phyloP scores from a whole-genome alignment of 2,113 vertebrate genomes.

The Zosterops hypoxanthus region DNA sequence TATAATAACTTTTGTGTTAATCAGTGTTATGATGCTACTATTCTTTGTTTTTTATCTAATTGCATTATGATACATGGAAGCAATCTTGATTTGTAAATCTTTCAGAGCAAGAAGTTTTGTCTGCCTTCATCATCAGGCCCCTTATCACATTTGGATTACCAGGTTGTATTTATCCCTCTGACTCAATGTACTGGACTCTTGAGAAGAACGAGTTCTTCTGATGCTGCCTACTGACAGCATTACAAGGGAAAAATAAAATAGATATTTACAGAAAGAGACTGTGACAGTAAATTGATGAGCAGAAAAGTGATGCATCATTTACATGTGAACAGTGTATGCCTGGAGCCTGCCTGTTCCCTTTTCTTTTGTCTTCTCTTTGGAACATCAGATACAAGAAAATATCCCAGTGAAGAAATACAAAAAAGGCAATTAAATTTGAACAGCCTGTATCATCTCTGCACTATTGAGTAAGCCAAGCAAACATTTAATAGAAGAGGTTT shows the following conservation, averaged over 20 bases:
- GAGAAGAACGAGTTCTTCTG: not conserved
- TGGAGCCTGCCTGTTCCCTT: not conserved
- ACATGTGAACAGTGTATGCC: not conserved
- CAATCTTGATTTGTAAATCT: not conserved
- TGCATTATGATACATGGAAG: not conserved
- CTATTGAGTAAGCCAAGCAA: not conserved
- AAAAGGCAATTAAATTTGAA: constrained; percentile 6
- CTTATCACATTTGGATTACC: not conserved
- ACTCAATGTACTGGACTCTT: not conserved
- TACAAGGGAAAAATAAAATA: not conserved
- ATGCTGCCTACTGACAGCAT: not conserved
- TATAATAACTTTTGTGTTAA: not conserved
- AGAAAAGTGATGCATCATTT: not conserved
- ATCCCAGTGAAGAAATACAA: constrained; percentile 19
- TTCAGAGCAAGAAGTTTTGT: not conserved
- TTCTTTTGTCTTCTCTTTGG: constrained; percentile 28
- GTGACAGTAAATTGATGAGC: not conserved
- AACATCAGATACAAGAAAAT: constrained; percentile 13
- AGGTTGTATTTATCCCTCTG: not conserved
- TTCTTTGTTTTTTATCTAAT: not conserved
- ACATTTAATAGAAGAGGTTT: not conserved
- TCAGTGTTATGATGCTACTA: not conserved
- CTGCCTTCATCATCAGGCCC: not conserved
- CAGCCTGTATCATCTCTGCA: not conserved
- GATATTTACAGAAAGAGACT: not conserved